Evolutionary conservation across 1,140 invertebrate species (phyloP), one percentile per base, ranked within the genome.

Genomic region (Centruroides vittatus): DNA sequence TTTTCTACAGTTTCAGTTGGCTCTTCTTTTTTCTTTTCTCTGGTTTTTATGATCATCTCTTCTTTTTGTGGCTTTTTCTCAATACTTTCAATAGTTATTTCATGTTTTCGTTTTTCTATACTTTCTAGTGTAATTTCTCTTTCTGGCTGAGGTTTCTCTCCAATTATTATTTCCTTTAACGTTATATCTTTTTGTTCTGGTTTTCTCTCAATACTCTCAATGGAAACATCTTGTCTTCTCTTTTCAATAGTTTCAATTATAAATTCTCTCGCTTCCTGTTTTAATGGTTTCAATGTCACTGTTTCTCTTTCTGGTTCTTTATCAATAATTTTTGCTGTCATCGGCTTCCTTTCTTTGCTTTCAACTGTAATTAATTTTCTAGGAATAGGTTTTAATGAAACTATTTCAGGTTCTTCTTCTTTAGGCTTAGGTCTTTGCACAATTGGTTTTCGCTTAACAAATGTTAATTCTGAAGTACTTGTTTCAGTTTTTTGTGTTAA

Each of bases 371-470:
- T 76, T 52, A 58, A 47, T 55, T 51, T 66, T 52, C 47, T 58
- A 49, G 47, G 59, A 35, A 57, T 50, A 56, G 34, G 46, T 12
- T 54, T 58, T n/a, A 59, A 35, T n/a, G 50, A 6, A 8, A 46
- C 12, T 41, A 59, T 34, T 56, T 60, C 36, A 12, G 61, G 57
- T 23, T 57, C n/a, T 48, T 56, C 58, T 57, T 49, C 57, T 58
- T 57, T 47, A 23, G 69, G 57, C 63, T 66, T 72, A 71, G 71
- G 60, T 67, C 71, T 11, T 10, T 41, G 41, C 0, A 8, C 8
- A 41, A 41, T 41, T 6, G 41, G 41, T 8, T 41, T 41, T 41
- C 41, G 5, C 8, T 41, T 41, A 8, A 41, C 41, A 41, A 41
- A 41, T 6, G 41, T 41, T 41, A 41, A 41, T 41, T 41, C 41